Evolutionary conservation across 2,888 invertebrate species (phyloP).

Genomic region (Achlya flavicornis): DNA sequence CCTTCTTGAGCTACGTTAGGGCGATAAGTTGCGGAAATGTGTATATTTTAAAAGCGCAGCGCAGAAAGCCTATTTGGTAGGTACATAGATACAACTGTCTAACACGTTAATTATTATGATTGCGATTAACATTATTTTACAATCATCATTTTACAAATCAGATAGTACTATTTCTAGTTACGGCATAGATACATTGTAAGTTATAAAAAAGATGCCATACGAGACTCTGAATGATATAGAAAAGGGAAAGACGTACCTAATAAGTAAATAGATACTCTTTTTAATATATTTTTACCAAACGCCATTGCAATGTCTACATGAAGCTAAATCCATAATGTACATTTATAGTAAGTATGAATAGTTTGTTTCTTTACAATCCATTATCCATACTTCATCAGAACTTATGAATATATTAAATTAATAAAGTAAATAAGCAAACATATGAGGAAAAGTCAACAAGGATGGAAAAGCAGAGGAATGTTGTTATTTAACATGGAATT

Average conservation of each 20-base stretch:
- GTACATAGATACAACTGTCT: neutral
- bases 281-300: no score
- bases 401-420: slow-evolving; percentile 6
- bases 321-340: neutral
- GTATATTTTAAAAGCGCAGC: neutral
- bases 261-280: no score
- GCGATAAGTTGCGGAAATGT: slow-evolving; percentile 6
- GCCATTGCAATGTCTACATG: neutral
- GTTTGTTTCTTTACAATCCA: slow-evolving; percentile 6
- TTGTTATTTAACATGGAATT: slow-evolving; percentile 5
- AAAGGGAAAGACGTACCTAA: no score
- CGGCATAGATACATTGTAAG: no score
- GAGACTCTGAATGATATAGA: no score
- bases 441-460: slow-evolving; percentile 1
- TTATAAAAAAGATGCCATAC: no score
- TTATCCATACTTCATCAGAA: slow-evolving; percentile 6
- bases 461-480: slow-evolving; percentile 4
- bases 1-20: slow-evolving; percentile 20
- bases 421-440: slow-evolving; percentile 7
- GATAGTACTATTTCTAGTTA: no score
- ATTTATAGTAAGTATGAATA: neutral
- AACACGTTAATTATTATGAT: no score
- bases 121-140: no score
- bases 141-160: no score
- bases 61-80: slow-evolving; percentile 17